A percentile compares a stretch with the other conserved stretches of the same genome.
These are phyloP conservation scores for Magallana ariakensis DNA, from an alignment of 1,140 invertebrate species.

Conservation along the genomic window DNA sequence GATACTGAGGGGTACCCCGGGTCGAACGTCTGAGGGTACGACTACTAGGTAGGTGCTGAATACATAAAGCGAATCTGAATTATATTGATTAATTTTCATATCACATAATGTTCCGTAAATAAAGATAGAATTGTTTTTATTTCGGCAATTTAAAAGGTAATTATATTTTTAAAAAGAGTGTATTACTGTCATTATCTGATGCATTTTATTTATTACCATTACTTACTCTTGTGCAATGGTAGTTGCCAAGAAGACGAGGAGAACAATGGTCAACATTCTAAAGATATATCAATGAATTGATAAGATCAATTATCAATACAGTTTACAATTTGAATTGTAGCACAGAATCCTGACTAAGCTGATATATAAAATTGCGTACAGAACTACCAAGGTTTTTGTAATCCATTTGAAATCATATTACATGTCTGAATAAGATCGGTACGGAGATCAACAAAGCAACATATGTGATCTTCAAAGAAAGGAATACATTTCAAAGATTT, in stretches of 20 bases:
- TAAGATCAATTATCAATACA: too few relatives aligned
- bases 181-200: background rate
- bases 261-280: background rate
- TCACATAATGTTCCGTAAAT: background rate
- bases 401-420: too few relatives aligned
- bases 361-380: too few relatives aligned
- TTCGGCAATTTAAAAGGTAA: background rate
- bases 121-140: background rate
- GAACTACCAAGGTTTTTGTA: too few relatives aligned
- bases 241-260: background rate
- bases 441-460: too few relatives aligned
- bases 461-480: too few relatives aligned
- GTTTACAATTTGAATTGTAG: too few relatives aligned
- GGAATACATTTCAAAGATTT: too few relatives aligned
- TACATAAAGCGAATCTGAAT: background rate
- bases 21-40: slow-evolving; percentile 64
- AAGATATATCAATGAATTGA: background rate
- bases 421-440: too few relatives aligned
- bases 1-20: slow-evolving; percentile 67
- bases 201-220: slow-evolving; percentile 22
- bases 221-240: background rate
- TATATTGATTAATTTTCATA: background rate
- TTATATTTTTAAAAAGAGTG: background rate
- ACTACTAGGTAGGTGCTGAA: slow-evolving; percentile 70
- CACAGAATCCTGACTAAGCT: too few relatives aligned